Conservation (phyloP, 64 coral and sea anemone species). For the Actinia tenebrosa region DNA sequence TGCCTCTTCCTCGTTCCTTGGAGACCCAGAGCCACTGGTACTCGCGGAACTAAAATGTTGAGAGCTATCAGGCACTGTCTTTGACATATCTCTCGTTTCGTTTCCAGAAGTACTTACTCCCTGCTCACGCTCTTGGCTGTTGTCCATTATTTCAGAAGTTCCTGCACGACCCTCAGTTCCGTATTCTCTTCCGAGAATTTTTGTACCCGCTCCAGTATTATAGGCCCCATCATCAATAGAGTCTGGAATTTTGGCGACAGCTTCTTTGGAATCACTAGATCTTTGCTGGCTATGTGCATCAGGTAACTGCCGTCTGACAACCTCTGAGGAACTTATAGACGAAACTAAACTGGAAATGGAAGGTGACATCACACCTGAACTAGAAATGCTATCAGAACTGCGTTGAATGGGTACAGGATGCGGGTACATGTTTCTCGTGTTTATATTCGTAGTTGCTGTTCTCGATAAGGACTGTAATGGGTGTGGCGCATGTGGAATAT, state of each 20-base stretch:
- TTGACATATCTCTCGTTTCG: neutral
- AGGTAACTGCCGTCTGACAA: neutral
- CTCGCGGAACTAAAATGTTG: neutral
- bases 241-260: neutral
- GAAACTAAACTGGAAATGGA: neutral
- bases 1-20: neutral
- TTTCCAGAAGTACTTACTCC: neutral
- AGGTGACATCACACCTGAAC: neutral
- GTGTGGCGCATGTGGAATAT: neutral
- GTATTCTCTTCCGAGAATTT: neutral
- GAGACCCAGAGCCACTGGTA: neutral
- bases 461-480: neutral
- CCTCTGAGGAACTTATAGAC: neutral
- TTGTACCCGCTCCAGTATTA: neutral
- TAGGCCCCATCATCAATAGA: neutral
- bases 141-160: neutral
- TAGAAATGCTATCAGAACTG: neutral
- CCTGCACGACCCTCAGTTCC: neutral
- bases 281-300: neutral
- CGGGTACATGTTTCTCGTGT: neutral
- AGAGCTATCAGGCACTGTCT: neutral
- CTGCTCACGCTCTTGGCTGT: neutral
- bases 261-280: slow-evolving; percentile 3
- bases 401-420: neutral
- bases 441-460: neutral